phyloP scores from a whole-genome alignment of 2,113 vertebrate species.

The Xenotilapia caudafasciata region DNA sequence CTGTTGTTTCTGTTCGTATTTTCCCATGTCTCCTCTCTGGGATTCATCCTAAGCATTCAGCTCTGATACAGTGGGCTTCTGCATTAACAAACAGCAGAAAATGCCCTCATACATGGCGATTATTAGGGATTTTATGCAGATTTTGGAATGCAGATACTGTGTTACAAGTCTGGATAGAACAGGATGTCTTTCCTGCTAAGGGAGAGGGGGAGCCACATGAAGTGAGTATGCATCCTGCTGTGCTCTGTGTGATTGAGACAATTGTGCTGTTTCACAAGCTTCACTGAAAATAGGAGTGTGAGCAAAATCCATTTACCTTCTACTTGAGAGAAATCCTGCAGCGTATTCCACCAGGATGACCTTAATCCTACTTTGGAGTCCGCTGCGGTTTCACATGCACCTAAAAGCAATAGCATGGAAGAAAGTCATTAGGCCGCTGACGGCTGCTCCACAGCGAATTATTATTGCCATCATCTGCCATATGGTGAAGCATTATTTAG shows the following conservation, averaged over 20 bases:
- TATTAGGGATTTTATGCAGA: not conserved
- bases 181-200: not conserved
- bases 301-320: constrained; percentile 31
- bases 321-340: constrained; percentile 11
- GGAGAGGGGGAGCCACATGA: not conserved
- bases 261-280: not conserved
- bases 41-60: not conserved
- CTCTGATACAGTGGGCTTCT: not conserved
- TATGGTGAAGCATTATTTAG: not conserved
- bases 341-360: constrained; percentile 23
- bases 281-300: not conserved
- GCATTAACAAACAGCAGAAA: not conserved
- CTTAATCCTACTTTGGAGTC: constrained; percentile 53
- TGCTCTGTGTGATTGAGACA: not conserved
- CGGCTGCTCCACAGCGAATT: not conserved
- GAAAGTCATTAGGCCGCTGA: constrained; percentile 32
- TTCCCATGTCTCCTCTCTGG: not conserved
- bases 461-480: constrained; percentile 6
- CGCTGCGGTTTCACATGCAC: constrained; percentile 5
- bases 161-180: not conserved
- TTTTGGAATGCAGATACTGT: not conserved
- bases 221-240: not conserved
- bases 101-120: not conserved
- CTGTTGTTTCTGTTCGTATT: not conserved
- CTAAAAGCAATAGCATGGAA: constrained; percentile 30